Percentiles rank a stretch among this genome's conserved stretches.
These are phyloP conservation scores for Dolomedes plantarius DNA, from an alignment of 2,888 invertebrate genomes.

Conservation along the genomic window DNA sequence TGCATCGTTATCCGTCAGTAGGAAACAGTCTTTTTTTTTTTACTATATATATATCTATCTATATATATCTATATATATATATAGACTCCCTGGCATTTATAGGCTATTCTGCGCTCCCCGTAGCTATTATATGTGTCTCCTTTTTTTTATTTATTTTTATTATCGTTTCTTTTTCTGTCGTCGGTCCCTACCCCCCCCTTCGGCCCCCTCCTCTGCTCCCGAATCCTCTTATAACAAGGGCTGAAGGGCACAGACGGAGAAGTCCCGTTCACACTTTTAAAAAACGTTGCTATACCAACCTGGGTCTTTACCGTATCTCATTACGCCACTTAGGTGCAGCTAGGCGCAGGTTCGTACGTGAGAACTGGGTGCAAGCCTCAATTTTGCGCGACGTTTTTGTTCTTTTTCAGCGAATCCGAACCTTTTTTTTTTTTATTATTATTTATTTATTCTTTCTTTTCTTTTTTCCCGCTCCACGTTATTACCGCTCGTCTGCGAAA, in stretches of 20 bases:
- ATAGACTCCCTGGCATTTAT: slow-evolving; percentile 57
- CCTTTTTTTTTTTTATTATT: slow-evolving; percentile 7
- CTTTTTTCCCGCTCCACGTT: neutral
- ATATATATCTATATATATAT: no score
- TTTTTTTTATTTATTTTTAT: neutral
- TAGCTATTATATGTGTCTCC: neutral
- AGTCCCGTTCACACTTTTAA: slow-evolving; percentile 61
- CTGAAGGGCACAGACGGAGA: slow-evolving; percentile 47
- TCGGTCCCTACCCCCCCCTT: neutral
- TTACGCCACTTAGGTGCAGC: slow-evolving; percentile 63
- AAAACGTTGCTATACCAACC: slow-evolving; percentile 66
- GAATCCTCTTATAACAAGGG: slow-evolving; percentile 64
- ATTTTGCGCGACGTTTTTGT: slow-evolving; percentile 47
- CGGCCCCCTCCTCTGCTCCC: neutral
- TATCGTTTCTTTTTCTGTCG: no score
- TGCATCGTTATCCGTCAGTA: slow-evolving; percentile 59
- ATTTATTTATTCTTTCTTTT: slow-evolving; percentile 1
- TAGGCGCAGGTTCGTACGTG: slow-evolving; percentile 50
- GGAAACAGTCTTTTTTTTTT: slow-evolving; percentile 24
- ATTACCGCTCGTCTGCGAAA: neutral
- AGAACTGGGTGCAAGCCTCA: slow-evolving; percentile 53
- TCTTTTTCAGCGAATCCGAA: slow-evolving; percentile 20
- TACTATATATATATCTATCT: neutral
- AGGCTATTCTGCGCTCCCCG: slow-evolving; percentile 31
- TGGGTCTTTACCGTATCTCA: slow-evolving; percentile 54